Conservation (phyloP, 2,888 invertebrate genomes). For the Drosophila peninsularis region DNA sequence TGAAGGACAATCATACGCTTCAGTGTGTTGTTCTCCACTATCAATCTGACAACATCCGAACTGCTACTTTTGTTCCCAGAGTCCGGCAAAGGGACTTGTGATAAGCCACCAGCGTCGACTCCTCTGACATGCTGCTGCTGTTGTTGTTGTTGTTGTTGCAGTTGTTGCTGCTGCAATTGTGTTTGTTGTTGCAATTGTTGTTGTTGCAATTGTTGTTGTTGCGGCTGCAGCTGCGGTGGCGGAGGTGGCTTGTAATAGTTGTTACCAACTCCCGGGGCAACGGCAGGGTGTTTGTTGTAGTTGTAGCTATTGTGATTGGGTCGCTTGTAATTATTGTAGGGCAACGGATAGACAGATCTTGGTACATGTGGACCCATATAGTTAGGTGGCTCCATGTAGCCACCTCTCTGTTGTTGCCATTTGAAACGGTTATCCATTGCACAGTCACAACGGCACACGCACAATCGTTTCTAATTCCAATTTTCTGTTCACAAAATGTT, state of each 20-base stretch:
- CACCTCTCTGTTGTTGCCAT: conserved; percentile 50
- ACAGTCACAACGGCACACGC: conserved; percentile 12
- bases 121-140: conserved; percentile 10
- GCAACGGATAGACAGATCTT: conserved; percentile 23
- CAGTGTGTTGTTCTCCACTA: conserved; percentile 84
- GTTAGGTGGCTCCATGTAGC: conserved; percentile 39
- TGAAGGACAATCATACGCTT: conserved; percentile 93
- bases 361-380: conserved; percentile 20
- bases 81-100: conserved; percentile 17
- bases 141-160: background rate
- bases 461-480: conserved; percentile 8
- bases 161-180: background rate
- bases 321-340: conserved; percentile 70
- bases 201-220: background rate
- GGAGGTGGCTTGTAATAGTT: conserved; percentile 44
- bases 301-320: conserved; percentile 62
- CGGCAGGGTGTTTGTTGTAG: conserved; percentile 15
- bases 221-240: background rate
- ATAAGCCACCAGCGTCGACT: conserved; percentile 25
- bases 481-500: conserved; percentile 31
- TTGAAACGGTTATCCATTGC: conserved; percentile 70
- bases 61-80: conserved; percentile 15
- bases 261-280: conserved; percentile 1
- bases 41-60: conserved; percentile 76
- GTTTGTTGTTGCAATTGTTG: background rate